These are phyloP conservation scores for Mellilla xanthometata DNA, from an alignment of 2,888 invertebrate genomes.

Conservation along the genomic window DNA sequence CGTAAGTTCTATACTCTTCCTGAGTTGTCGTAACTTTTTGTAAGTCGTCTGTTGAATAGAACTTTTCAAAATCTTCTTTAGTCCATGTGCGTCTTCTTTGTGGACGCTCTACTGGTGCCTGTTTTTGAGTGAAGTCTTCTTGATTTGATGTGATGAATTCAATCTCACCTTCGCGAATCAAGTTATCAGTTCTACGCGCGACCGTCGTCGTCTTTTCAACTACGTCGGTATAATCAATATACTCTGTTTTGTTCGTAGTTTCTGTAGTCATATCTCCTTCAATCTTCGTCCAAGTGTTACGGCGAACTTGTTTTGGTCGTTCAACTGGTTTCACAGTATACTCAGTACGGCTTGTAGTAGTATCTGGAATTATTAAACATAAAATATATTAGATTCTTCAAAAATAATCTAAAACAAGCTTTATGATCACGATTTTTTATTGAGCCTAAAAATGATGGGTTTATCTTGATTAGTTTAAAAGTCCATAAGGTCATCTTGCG, in stretches of 20 bases:
- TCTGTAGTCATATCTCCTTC: conserved; percentile 88
- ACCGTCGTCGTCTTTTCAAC: conserved; percentile 84
- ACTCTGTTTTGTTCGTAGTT: conserved; percentile 86
- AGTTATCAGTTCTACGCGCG: conserved; percentile 84
- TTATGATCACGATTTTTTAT: too few species aligned
- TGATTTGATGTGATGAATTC: conserved; percentile 85
- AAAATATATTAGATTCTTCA: too few species aligned
- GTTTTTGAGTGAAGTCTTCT: conserved; percentile 84
- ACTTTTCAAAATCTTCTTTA: conserved; percentile 88
- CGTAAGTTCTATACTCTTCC: conserved; percentile 85
- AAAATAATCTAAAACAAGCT: too few species aligned
- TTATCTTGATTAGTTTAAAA: too few species aligned
- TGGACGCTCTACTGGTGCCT: conserved; percentile 79
- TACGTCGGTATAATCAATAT: conserved; percentile 82
- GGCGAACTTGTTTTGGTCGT: conserved; percentile 84
- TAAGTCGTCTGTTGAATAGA: conserved; percentile 82
- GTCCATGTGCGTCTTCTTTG: conserved; percentile 86
- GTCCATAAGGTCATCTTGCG: too few species aligned
- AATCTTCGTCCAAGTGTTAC: conserved; percentile 90
- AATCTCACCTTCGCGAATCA: conserved; percentile 86
- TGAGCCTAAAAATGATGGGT: too few species aligned
- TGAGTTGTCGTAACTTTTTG: conserved; percentile 85
- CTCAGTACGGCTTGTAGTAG: conserved; percentile 86
- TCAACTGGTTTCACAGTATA: conserved; percentile 87
- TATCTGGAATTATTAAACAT: conserved; percentile 72